Evolutionary conservation across 2,113 vertebrate genomes (phyloP).

Genomic region (Apaloderma vittatum): DNA sequence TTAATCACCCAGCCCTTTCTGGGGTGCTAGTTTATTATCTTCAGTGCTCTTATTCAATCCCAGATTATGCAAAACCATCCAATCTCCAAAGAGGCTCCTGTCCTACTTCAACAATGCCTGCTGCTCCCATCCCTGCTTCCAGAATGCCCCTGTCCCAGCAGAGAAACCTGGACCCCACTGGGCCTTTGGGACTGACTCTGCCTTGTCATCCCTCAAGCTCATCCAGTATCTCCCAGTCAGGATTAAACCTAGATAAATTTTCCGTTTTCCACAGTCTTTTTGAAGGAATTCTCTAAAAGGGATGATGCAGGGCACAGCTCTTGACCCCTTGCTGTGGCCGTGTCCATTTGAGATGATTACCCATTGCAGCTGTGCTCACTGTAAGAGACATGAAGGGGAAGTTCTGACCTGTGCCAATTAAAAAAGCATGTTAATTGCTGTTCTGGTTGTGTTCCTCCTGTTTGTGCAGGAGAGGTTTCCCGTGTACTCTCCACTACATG

Average conservation of each 20-base stretch:
- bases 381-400: not conserved
- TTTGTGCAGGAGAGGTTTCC: not conserved
- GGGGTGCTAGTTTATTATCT: not conserved
- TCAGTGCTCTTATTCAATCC: not conserved
- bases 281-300: not conserved
- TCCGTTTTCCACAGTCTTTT: not conserved
- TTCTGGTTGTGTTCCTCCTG: not conserved
- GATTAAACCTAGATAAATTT: not conserved
- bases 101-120: not conserved
- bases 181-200: not conserved
- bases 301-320: not conserved
- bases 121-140: not conserved
- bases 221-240: not conserved
- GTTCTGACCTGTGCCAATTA: not conserved
- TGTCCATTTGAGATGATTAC: not conserved
- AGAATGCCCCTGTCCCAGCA: not conserved
- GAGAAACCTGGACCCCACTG: not conserved
- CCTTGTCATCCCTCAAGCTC: not conserved
- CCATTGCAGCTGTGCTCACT: not conserved
- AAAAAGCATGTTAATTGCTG: not conserved
- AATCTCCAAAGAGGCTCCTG: not conserved
- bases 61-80: not conserved
- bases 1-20: not conserved
- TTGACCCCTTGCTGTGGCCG: not conserved
- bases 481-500: not conserved